Evolutionary conservation across 2,113 vertebrate genomes (phyloP).

Genomic region (Sylvia atricapilla): DNA sequence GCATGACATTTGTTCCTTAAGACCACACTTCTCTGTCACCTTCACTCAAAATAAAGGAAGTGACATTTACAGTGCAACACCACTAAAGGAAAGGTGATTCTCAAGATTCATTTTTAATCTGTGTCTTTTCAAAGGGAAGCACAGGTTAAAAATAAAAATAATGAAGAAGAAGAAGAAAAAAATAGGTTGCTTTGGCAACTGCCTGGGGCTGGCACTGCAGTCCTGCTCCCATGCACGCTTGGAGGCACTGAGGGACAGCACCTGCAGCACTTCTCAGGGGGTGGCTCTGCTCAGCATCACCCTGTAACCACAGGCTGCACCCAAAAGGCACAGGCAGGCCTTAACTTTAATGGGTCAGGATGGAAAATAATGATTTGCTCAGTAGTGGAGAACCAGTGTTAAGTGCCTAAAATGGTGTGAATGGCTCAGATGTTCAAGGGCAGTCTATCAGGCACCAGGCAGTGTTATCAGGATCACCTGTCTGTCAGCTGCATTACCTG

Average conservation of each 20-base stretch:
- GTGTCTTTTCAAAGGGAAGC: conserved; percentile 28
- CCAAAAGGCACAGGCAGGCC: conserved; percentile 28
- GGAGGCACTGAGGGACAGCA: neutral
- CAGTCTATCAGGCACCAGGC: conserved; percentile 62
- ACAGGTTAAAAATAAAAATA: conserved; percentile 12
- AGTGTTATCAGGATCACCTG: conserved; percentile 56
- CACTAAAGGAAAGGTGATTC: conserved; percentile 16
- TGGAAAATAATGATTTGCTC: conserved; percentile 37
- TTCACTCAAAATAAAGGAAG: conserved; percentile 42
- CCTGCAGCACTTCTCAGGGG: conserved; percentile 28
- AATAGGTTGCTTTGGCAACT: conserved; percentile 24
- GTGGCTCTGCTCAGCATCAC: conserved; percentile 27
- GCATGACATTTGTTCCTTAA: neutral
- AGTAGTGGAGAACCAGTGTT: conserved; percentile 23
- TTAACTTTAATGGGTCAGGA: conserved; percentile 45
- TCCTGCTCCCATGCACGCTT: neutral
- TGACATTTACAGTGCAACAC: conserved; percentile 11
- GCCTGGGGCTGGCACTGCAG: neutral
- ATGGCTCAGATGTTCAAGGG: conserved; percentile 50
- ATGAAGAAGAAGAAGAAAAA: neutral
- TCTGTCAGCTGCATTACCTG: conserved; percentile 50
- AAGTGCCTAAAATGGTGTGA: conserved; percentile 50
- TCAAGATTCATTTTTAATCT: conserved; percentile 31
- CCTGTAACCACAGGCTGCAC: neutral
- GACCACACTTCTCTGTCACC: conserved; percentile 7